Evolutionary conservation across 2,888 invertebrate genomes (phyloP).

Genomic region (Drosophila emarginata): DNA sequence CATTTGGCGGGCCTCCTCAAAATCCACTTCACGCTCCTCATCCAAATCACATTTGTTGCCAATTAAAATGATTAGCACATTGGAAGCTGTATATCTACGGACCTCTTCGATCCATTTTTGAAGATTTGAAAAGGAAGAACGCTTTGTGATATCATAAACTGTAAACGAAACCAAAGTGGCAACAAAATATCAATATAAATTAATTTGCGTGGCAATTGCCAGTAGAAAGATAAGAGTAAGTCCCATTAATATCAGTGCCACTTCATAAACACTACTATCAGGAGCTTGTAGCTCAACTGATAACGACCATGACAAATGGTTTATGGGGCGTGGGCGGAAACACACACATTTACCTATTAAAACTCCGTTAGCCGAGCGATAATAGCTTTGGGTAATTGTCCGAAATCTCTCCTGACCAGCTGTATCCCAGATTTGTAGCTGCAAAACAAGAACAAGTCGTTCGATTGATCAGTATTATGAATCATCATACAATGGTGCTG

Average conservation of each 20-base stretch:
- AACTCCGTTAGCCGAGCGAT: slow-evolving; percentile 97
- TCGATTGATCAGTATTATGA: not conserved
- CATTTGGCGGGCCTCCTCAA: slow-evolving; percentile 93
- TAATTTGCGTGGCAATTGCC: slow-evolving; percentile 15
- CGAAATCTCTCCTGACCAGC: slow-evolving; percentile 98
- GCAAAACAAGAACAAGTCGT: not conserved
- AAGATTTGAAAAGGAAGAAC: slow-evolving; percentile 94
- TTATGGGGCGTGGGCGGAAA: slow-evolving; percentile 36
- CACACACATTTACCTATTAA: slow-evolving; percentile 87
- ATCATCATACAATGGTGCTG: too few relatives aligned
- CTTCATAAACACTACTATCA: slow-evolving; percentile 41
- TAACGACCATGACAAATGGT: slow-evolving; percentile 44
- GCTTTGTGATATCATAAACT: slow-evolving; percentile 98
- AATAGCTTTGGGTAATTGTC: slow-evolving; percentile 98
- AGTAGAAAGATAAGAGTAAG: slow-evolving; percentile 4
- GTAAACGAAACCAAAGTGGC: slow-evolving; percentile 39
- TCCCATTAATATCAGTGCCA: slow-evolving; percentile 51
- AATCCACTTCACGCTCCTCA: slow-evolving; percentile 91
- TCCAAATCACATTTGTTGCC: slow-evolving; percentile 96
- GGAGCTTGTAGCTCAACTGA: slow-evolving; percentile 30
- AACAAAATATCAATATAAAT: slow-evolving; percentile 19
- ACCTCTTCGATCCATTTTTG: slow-evolving; percentile 99
- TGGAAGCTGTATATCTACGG: slow-evolving; percentile 94
- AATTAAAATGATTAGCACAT: slow-evolving; percentile 94
- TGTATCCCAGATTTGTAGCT: slow-evolving; percentile 96